phyloP scores from a whole-genome alignment of 2,797 vertebrate species.

The Bryconaethiops microstoma region DNA sequence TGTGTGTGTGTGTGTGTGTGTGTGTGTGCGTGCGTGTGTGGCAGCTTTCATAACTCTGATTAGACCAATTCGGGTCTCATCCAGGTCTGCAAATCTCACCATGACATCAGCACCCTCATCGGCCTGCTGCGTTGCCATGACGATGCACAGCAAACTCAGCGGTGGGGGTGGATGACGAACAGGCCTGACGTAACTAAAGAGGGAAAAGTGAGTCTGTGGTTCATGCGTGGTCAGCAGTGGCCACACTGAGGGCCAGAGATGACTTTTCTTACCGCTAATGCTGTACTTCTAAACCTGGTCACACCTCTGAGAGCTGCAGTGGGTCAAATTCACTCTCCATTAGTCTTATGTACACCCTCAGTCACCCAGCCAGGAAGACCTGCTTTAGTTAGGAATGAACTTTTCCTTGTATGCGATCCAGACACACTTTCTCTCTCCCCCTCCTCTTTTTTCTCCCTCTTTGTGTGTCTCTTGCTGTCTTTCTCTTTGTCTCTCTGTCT shows the following conservation, averaged over 20 bases:
- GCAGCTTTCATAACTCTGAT: conserved; percentile 38
- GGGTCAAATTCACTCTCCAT: not conserved
- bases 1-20: too few species aligned
- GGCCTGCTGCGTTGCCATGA: conserved; percentile 16
- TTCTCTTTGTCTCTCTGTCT: not conserved
- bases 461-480: too few species aligned
- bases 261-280: not conserved
- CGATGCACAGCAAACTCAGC: conserved; percentile 36
- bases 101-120: conserved; percentile 21
- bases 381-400: too few species aligned
- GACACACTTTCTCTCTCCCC: too few species aligned
- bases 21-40: not conserved
- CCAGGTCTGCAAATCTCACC: conserved; percentile 40
- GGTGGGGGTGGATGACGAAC: conserved; percentile 41
- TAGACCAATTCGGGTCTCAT: conserved; percentile 23
- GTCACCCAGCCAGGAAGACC: not conserved
- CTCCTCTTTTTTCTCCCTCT: too few species aligned
- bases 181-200: conserved; percentile 13
- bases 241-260: conserved; percentile 16
- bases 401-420: too few species aligned
- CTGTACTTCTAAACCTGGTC: too few species aligned
- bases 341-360: not conserved
- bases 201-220: conserved; percentile 32
- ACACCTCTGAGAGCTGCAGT: not conserved
- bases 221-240: conserved; percentile 19